phyloP scores from a whole-genome alignment of 2,888 invertebrate species.

The Hydriomena furcata region DNA sequence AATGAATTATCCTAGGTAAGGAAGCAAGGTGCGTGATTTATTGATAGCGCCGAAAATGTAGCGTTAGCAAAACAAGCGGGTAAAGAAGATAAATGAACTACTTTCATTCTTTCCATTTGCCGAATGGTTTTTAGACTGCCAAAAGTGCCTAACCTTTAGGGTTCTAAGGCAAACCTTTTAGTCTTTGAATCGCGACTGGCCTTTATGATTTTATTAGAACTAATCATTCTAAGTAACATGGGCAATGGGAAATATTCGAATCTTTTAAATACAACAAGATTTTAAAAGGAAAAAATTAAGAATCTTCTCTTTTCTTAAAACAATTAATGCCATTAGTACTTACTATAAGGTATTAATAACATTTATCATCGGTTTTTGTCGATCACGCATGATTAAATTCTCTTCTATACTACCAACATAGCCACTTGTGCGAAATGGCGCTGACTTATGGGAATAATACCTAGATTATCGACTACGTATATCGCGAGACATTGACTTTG shows the following conservation, averaged over 20 bases:
- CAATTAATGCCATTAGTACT: too few relatives aligned
- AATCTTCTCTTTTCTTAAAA: too few relatives aligned
- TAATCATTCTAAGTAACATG: too few relatives aligned
- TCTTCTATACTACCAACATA: too few relatives aligned
- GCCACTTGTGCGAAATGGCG: too few relatives aligned
- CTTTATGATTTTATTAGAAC: slow-evolving; percentile 21
- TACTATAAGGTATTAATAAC: too few relatives aligned
- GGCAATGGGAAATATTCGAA: too few relatives aligned
- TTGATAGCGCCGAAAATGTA: slow-evolving; percentile 67
- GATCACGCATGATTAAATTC: too few relatives aligned
- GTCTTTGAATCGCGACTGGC: slow-evolving; percentile 17
- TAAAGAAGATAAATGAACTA: slow-evolving; percentile 79
- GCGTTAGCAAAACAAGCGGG: slow-evolving; percentile 66
- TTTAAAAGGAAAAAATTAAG: too few relatives aligned
- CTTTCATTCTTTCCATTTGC: slow-evolving; percentile 63
- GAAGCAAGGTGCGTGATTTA: slow-evolving; percentile 74
- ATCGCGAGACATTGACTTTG: neutral
- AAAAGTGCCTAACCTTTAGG: slow-evolving; percentile 35
- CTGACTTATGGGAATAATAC: neutral
- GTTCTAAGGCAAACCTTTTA: slow-evolving; percentile 24
- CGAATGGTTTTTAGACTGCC: slow-evolving; percentile 42
- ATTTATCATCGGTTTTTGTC: too few relatives aligned
- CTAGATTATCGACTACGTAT: neutral
- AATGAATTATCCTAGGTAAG: slow-evolving; percentile 66
- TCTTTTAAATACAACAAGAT: too few relatives aligned